phyloP scores from a whole-genome alignment of 2,113 vertebrate species.

The Trinectes maculatus region DNA sequence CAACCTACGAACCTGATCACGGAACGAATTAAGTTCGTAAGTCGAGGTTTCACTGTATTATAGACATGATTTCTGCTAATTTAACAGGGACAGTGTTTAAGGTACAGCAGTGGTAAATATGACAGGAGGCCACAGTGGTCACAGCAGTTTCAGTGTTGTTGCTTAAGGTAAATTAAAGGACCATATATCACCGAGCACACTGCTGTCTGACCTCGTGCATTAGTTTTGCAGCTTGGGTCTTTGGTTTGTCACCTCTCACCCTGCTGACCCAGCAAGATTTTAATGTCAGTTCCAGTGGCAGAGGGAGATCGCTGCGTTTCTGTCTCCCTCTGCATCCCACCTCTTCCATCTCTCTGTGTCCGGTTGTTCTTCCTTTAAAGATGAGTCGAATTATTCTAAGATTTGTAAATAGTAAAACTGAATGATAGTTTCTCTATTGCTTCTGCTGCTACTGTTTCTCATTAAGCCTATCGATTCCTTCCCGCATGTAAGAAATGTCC shows the following conservation, averaged over 20 bases:
- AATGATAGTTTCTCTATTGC: too few species aligned
- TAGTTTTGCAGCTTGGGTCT: background rate
- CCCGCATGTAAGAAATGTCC: too few species aligned
- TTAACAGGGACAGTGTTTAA: too few species aligned
- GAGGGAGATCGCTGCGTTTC: constrained; percentile 4
- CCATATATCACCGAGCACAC: background rate
- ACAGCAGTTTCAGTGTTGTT: background rate
- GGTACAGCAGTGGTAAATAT: background rate
- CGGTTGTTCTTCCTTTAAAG: background rate
- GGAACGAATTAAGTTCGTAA: too few species aligned
- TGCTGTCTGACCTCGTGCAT: background rate
- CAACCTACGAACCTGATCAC: too few species aligned
- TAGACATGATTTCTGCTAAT: background rate
- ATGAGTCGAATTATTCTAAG: too few species aligned
- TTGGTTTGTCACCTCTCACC: constrained; percentile 28
- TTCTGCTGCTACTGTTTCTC: constrained; percentile 6
- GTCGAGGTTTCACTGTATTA: too few species aligned
- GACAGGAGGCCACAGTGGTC: background rate
- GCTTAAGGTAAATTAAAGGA: background rate
- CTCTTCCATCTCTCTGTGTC: constrained; percentile 7
- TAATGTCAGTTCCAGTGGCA: constrained; percentile 42
- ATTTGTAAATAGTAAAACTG: too few species aligned
- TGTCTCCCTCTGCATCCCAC: background rate
- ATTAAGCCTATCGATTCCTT: constrained; percentile 1
- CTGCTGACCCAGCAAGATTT: constrained; percentile 53